Percentiles rank a stretch among this genome's conserved stretches.
phyloP scores from a whole-genome alignment of 2,797 vertebrate species.

The Crenuchus spilurus region DNA sequence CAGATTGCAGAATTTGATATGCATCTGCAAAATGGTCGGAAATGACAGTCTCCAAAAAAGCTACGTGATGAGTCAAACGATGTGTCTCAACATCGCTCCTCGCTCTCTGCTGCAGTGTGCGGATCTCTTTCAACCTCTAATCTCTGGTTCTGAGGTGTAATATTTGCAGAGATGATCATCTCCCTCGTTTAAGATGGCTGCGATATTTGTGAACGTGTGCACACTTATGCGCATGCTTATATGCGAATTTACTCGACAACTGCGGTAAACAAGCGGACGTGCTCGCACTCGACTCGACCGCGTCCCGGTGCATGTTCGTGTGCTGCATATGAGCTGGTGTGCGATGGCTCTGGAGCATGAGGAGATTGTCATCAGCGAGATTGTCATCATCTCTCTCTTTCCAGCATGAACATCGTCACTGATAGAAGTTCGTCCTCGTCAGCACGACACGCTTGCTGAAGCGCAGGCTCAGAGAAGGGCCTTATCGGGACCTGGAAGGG shows the following conservation, averaged over 20 bases:
- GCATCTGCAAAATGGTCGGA: conserved; percentile 84
- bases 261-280: conserved; percentile 16
- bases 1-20: conserved; percentile 82
- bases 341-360: conserved; percentile 49
- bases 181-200: neutral
- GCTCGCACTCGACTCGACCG: conserved; percentile 11
- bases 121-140: conserved; percentile 47
- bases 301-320: conserved; percentile 18
- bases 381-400: conserved; percentile 50
- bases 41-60: conserved; percentile 78
- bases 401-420: conserved; percentile 65
- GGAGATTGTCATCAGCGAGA: conserved; percentile 72
- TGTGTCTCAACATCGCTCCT: conserved; percentile 66
- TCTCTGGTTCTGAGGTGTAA: conserved; percentile 42
- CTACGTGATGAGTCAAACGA: conserved; percentile 72
- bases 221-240: neutral
- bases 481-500: conserved; percentile 39
- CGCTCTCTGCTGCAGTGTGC: conserved; percentile 25
- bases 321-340: conserved; percentile 32
- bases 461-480: conserved; percentile 16
- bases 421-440: conserved; percentile 75
- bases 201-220: conserved; percentile 5
- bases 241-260: conserved; percentile 1
- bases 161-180: conserved; percentile 35
- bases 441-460: conserved; percentile 55